These are phyloP conservation scores for Cephalotes varians DNA, from an alignment of 2,888 invertebrate genomes.

Conservation along the genomic window DNA sequence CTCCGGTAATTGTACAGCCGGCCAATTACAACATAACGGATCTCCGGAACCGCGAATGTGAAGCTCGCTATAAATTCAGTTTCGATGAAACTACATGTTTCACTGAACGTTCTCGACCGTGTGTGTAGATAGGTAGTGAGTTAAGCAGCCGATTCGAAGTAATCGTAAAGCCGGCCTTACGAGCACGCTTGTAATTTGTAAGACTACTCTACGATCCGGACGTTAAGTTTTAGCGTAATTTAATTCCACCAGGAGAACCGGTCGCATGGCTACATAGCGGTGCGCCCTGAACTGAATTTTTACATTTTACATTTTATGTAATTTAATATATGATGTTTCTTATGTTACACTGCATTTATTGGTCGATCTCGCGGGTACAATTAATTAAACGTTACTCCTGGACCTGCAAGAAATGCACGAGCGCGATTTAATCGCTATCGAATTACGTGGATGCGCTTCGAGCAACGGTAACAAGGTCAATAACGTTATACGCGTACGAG, in stretches of 20 bases:
- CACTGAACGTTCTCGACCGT: constrained; percentile 21
- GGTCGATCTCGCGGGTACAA: background rate
- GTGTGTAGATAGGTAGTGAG: background rate
- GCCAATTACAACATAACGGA: constrained; percentile 56
- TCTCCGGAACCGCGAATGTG: constrained; percentile 33
- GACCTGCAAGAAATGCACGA: background rate
- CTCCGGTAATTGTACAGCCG: constrained; percentile 52
- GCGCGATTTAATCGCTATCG: constrained; percentile 5
- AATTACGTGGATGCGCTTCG: constrained; percentile 24
- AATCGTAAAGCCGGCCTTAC: constrained; percentile 30
- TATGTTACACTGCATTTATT: background rate
- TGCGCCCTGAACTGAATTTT: constrained; percentile 3
- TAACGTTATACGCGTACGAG: constrained; percentile 17
- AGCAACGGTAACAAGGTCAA: constrained; percentile 58
- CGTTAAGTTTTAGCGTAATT: constrained; percentile 36
- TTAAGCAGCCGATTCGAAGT: constrained; percentile 39
- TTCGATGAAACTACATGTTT: constrained; percentile 39
- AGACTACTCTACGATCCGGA: constrained; percentile 16
- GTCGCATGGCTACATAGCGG: background rate
- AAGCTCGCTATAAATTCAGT: constrained; percentile 47
- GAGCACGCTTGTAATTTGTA: constrained; percentile 41
- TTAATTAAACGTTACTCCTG: constrained; percentile 9
- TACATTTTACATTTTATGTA: background rate
- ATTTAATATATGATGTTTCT: background rate
- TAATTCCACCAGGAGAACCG: constrained; percentile 10